Conservation (phyloP, 2,797 vertebrate species). For the Graptemys geographica region DNA sequence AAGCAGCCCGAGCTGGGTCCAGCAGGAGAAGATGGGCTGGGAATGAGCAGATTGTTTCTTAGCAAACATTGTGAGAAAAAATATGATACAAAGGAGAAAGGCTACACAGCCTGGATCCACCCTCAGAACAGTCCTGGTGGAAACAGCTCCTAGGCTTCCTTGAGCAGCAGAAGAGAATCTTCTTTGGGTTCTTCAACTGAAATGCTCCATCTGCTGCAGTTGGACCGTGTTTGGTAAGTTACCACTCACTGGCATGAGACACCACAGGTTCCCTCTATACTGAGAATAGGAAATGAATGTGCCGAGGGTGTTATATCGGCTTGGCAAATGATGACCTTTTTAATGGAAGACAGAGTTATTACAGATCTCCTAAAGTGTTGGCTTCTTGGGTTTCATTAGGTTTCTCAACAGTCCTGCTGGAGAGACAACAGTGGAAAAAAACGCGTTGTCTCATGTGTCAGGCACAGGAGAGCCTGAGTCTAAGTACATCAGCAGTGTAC, state of each 20-base stretch:
- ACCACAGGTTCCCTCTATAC: not conserved
- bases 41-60: not conserved
- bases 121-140: not conserved
- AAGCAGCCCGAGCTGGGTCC: not conserved
- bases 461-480: not conserved
- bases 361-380: not conserved
- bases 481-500: not conserved
- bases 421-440: not conserved
- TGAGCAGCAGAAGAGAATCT: not conserved
- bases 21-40: not conserved
- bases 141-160: not conserved
- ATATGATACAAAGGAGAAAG: not conserved
- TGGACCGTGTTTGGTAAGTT: not conserved
- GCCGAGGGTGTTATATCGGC: not conserved
- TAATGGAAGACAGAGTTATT: not conserved
- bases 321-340: not conserved
- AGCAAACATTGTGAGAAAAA: not conserved
- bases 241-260: not conserved
- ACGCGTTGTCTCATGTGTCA: not conserved
- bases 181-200: not conserved
- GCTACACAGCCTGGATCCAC: not conserved
- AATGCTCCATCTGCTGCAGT: not conserved
- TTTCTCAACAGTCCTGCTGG: not conserved
- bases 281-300: not conserved
- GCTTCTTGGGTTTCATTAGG: not conserved